A percentile compares a stretch with the other conserved stretches of the same genome.
Evolutionary conservation across 2,888 invertebrate genomes (phyloP).

Genomic region (Dryobota labecula): DNA sequence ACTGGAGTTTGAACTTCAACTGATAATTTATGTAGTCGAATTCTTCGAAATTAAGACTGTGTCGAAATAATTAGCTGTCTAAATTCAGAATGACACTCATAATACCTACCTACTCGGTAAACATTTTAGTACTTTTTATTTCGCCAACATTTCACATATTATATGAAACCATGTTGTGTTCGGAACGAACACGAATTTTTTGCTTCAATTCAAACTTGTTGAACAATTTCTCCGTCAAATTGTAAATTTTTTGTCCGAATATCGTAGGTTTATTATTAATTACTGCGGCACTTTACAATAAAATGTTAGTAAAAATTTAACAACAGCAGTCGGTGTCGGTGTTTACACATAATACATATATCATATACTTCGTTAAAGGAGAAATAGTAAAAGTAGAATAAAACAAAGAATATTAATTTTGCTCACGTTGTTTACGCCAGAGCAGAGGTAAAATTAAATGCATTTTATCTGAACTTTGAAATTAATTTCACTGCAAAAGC

Average conservation of each 20-base stretch:
- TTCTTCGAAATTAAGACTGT: no score
- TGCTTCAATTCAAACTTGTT: slow-evolving; percentile 22
- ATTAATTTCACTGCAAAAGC: slow-evolving; percentile 55
- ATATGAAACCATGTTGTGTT: slow-evolving; percentile 4
- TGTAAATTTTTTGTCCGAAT: background rate
- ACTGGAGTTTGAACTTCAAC: background rate
- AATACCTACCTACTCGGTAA: no score
- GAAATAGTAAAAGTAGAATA: background rate
- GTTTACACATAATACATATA: background rate
- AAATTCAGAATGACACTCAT: no score
- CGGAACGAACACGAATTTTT: background rate
- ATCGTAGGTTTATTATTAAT: background rate
- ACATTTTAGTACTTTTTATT: background rate
- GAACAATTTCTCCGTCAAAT: slow-evolving; percentile 5
- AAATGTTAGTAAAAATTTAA: background rate
- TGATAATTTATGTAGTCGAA: no score
- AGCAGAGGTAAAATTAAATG: slow-evolving; percentile 35
- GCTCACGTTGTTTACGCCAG: slow-evolving; percentile 21
- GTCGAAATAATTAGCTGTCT: no score
- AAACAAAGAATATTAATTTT: background rate
- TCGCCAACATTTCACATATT: background rate
- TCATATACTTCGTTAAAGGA: background rate
- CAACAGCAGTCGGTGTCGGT: background rate
- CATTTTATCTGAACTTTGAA: slow-evolving; percentile 56
- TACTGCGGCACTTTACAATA: background rate